Conservation (phyloP, 2,797 vertebrate species). For the Hozukius guyotensis region DNA sequence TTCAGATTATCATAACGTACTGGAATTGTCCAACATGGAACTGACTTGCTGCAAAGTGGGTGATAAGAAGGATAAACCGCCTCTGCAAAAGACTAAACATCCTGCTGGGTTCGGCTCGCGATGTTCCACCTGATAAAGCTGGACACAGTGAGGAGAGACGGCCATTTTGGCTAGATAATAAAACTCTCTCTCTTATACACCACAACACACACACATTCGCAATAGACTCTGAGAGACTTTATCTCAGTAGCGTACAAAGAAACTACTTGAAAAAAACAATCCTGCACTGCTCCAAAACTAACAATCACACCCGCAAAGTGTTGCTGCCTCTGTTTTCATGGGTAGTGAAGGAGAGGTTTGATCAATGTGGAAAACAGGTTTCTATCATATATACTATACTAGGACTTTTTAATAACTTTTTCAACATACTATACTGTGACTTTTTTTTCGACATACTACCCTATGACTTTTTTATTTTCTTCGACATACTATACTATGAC, state of each 20-base stretch:
- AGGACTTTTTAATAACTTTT: neutral
- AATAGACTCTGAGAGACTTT: conserved; percentile 3
- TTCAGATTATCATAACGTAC: conserved; percentile 27
- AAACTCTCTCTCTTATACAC: neutral
- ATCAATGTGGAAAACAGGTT: too few relatives aligned
- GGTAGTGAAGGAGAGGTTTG: neutral
- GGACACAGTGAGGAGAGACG: conserved; percentile 17
- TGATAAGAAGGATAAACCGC: conserved; percentile 13
- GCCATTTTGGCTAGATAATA: neutral
- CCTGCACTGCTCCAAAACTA: conserved; percentile 5
- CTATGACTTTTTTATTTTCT: too few relatives aligned
- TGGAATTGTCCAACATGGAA: conserved; percentile 4
- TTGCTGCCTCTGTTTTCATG: neutral
- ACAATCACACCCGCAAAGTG: neutral
- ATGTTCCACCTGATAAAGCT: conserved; percentile 32
- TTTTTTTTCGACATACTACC: too few relatives aligned
- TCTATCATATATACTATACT: neutral
- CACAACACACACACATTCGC: neutral
- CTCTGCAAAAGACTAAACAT: neutral
- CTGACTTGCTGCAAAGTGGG: neutral
- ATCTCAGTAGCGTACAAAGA: conserved; percentile 28
- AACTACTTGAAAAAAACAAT: conserved; percentile 14
- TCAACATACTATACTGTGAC: too few relatives aligned
- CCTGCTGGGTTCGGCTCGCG: neutral
- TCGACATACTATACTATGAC: too few relatives aligned